Evolutionary conservation across 2,888 invertebrate species (phyloP).

Genomic region (Cataglyphis albicans): DNA sequence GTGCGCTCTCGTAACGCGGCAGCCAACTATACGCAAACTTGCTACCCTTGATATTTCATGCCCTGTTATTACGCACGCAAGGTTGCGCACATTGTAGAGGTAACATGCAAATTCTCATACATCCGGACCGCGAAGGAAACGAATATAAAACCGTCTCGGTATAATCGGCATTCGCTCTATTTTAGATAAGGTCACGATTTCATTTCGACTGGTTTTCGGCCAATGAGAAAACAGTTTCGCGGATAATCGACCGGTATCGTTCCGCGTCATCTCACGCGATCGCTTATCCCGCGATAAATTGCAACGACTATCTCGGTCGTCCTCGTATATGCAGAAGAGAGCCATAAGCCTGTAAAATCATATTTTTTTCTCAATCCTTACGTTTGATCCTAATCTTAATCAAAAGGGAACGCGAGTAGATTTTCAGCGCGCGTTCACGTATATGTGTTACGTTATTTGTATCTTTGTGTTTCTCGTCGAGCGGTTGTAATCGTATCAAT

Average conservation of each 20-base stretch:
- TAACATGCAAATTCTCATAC: conserved; percentile 61
- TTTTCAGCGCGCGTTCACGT: neutral
- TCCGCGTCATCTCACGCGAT: conserved; percentile 51
- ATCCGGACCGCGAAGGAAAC: conserved; percentile 55
- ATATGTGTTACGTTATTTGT: no score
- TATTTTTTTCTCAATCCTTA: neutral
- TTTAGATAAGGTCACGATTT: conserved; percentile 55
- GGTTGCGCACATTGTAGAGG: conserved; percentile 51
- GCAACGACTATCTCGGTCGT: conserved; percentile 31
- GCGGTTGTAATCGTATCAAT: conserved; percentile 15
- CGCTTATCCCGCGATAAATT: conserved; percentile 32
- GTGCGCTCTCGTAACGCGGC: conserved; percentile 37
- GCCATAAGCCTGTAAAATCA: neutral
- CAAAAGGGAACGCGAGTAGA: neutral
- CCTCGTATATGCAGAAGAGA: neutral
- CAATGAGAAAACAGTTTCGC: conserved; percentile 36
- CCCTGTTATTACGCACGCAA: conserved; percentile 59
- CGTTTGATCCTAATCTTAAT: neutral
- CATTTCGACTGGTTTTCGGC: conserved; percentile 48
- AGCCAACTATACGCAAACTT: conserved; percentile 37
- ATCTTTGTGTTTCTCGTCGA: neutral
- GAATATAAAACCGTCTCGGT: conserved; percentile 48
- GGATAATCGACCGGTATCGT: conserved; percentile 53
- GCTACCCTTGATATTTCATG: conserved; percentile 58
- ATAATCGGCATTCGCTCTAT: conserved; percentile 58